Evolutionary conservation across 2,888 invertebrate species (phyloP), one percentile per base, ranked within the genome.

Genomic region (Luperina testacea): DNA sequence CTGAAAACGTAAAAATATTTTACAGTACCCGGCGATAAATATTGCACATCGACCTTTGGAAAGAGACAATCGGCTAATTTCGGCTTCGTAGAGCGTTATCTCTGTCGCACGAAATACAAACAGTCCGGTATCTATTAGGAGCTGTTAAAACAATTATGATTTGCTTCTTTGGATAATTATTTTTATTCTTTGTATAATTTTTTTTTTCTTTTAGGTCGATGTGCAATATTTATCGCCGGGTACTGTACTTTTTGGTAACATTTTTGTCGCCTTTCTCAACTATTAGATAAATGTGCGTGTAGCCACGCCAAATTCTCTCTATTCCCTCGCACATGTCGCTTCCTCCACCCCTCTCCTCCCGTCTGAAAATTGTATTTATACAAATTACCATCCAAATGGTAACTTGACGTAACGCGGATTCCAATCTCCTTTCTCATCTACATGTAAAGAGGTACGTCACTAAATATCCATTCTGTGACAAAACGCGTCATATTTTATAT

Each of bases 281-380:
- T 38, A 64, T 48, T 11, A 64, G 11, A 63, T 38, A 51, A 51
- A 63, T 48, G 5, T 17, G 8, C 72, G 45, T 9, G 63, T 32
- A 42, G 0, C 27, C 1, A 17, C 20, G 48, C 20, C 17, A 59
- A 67, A 53, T 71, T 48, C 24, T 51, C 24, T 20, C 7, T n/a
- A 42, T 69, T 64, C n/a, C 32, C 59, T 61, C 51, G 38, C 32
- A 61, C 6, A 45, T 7, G 11, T 48, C 48, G 5, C 2, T 59
- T n/a, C 61, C 20, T 57, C 24, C 57, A 24, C 24, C 24, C 9
- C 24, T 24, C 9, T 57, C 24, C 24, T 0, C 24, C 53, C 57
- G 17, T 51, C 24, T 24, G 15, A 38, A 71, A 82, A 84, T 70
- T 69, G n/a, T 72, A 70, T 79, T 73, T 84, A 63, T 75, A 53